Evolutionary conservation across 2,888 invertebrate genomes (phyloP).

Genomic region (Sarcophaga caerulescens): DNA sequence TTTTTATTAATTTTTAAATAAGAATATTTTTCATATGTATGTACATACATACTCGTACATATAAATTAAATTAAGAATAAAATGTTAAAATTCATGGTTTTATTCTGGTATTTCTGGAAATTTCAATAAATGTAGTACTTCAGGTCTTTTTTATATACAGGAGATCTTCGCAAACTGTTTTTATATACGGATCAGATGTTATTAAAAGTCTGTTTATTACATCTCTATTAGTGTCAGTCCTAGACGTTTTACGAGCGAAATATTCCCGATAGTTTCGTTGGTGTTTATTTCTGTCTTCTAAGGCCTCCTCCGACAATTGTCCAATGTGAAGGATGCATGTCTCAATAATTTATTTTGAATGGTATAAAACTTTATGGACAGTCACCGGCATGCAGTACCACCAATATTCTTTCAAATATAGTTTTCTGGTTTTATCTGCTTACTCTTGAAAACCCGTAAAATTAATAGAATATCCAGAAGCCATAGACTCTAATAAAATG

Average conservation of each 20-base stretch:
- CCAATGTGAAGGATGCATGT: slow-evolving; percentile 14
- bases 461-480: too few species aligned
- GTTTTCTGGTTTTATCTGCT: too few species aligned
- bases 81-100: too few species aligned
- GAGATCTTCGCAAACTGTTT: background rate
- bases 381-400: slow-evolving; percentile 8
- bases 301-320: slow-evolving; percentile 13
- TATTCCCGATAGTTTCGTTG: too few species aligned
- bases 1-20: too few species aligned
- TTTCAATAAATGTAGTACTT: background rate
- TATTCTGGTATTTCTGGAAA: too few species aligned
- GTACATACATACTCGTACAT: too few species aligned
- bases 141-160: background rate
- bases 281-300: too few species aligned
- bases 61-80: too few species aligned
- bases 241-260: slow-evolving; percentile 1
- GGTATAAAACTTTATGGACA: slow-evolving; percentile 1
- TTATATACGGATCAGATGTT: background rate
- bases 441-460: too few species aligned
- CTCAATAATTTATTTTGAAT: slow-evolving; percentile 10
- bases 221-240: slow-evolving; percentile 1
- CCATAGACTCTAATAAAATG: too few species aligned
- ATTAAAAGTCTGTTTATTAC: background rate
- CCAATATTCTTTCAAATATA: slow-evolving; percentile 10
- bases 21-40: too few species aligned